Evolutionary conservation across 2,888 invertebrate genomes (phyloP), one percentile per base, ranked within the genome.

Genomic region (Anthophora plumipes): DNA sequence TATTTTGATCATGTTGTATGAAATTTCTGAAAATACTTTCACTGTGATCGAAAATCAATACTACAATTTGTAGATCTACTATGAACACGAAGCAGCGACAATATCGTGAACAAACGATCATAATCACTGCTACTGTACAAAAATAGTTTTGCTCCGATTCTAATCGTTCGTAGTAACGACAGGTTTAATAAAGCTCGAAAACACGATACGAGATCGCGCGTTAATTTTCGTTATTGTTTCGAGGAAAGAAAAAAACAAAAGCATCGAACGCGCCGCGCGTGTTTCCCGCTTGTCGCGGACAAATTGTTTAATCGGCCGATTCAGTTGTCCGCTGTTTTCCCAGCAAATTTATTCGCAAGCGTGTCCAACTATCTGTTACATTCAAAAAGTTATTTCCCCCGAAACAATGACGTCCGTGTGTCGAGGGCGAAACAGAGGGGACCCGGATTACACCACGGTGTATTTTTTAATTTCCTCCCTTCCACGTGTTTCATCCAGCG

Each of bases 281-380:
- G n/a, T 50, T 74, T 68, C 7, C 11, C 14, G 39, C 46, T 14
- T 12, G 14, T 17, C 17, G 12, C 9, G 8, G 7, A n/a, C 67
- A 76, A 48, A 64, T 69, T 64, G 68, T 69, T 69, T 59, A 69
- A 76, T 69, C 57, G 55, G 31, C 43, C 20, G 57, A 11, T 22
- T 3, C 12, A 39, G 50, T 43, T 43, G 0, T 7, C 55, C 8
- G 43, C 25, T 57, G 63, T 63, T 78, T 68, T 78, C 57, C 12
- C 48, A 46, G 11, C 60, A 76, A 52, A 76, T 78, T 76, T 78
- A 78, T 76, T 76, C 59, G 50, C 48, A 52, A 67, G n/a, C 41
- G n/a, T 43, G 55, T 12, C 50, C 55, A 41, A 61, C 50, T 52
- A 59, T 76, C 46, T 39, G 68, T 69, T 69, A 69, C 39, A 54